phyloP scores from a whole-genome alignment of 2,113 vertebrate species.

The Dicrurus megarhynchus region DNA sequence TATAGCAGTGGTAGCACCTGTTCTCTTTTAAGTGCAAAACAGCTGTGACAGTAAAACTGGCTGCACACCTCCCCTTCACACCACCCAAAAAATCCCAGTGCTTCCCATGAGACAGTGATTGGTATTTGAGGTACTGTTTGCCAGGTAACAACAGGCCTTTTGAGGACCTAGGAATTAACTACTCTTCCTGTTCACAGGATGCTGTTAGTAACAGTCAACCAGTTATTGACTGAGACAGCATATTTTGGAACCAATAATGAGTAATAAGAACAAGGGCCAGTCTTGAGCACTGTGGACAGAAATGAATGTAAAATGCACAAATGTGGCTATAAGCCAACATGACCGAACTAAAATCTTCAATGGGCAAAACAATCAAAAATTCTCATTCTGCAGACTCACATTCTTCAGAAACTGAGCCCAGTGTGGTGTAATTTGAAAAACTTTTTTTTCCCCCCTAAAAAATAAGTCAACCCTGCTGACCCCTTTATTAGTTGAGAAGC shows the following conservation, averaged over 20 bases:
- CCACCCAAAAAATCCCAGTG: accelerated
- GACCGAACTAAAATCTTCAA: not conserved
- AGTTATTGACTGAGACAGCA: not conserved
- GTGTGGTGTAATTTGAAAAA: not conserved
- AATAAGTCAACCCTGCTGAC: not conserved
- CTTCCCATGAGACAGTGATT: not conserved
- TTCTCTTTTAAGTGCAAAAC: not conserved
- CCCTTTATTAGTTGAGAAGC: not conserved
- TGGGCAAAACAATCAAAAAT: not conserved
- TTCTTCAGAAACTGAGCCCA: not conserved
- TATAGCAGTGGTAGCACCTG: not conserved
- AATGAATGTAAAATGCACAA: not conserved
- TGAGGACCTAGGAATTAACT: not conserved
- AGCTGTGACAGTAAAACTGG: not conserved
- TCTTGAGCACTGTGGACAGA: not conserved
- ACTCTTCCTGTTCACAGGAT: not conserved
- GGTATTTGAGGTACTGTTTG: not conserved
- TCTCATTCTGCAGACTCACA: not conserved
- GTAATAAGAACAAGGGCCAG: not conserved
- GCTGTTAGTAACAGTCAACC: not conserved
- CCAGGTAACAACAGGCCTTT: not conserved
- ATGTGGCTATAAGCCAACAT: not conserved
- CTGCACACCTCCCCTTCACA: not conserved
- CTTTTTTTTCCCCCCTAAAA: too few relatives aligned
- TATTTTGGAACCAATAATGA: not conserved